Conservation (phyloP, 1,140 invertebrate species). For the Magallana ariakensis region DNA sequence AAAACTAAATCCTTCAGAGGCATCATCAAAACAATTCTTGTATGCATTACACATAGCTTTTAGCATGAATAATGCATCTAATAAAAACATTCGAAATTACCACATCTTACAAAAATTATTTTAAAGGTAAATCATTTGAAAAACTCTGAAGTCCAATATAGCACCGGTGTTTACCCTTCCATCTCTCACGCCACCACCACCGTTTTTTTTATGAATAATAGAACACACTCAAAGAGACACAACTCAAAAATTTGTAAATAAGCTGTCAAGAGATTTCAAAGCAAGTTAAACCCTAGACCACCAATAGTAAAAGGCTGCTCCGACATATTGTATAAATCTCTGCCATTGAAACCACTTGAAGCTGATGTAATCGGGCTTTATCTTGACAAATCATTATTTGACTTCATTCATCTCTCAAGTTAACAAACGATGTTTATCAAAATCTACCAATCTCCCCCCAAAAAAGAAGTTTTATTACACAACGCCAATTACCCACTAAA, state of each 20-base stretch:
- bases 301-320: background rate
- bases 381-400: background rate
- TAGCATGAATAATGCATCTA: no score
- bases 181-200: no score
- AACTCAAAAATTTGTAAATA: background rate
- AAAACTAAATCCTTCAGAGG: no score
- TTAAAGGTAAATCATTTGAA: no score
- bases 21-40: no score
- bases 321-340: background rate
- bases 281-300: background rate
- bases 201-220: no score
- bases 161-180: no score
- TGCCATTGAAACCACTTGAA: slow-evolving; percentile 4
- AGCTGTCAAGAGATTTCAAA: background rate
- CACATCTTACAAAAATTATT: no score
- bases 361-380: background rate
- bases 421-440: background rate
- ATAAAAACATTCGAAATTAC: no score
- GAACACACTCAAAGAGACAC: background rate
- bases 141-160: no score
- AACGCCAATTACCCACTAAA: background rate
- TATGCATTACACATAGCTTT: no score
- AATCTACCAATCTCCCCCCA: background rate
- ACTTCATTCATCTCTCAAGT: background rate
- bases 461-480: background rate